Conservation (phyloP, 1,140 invertebrate species). For the Drosophila tsacasi region DNA sequence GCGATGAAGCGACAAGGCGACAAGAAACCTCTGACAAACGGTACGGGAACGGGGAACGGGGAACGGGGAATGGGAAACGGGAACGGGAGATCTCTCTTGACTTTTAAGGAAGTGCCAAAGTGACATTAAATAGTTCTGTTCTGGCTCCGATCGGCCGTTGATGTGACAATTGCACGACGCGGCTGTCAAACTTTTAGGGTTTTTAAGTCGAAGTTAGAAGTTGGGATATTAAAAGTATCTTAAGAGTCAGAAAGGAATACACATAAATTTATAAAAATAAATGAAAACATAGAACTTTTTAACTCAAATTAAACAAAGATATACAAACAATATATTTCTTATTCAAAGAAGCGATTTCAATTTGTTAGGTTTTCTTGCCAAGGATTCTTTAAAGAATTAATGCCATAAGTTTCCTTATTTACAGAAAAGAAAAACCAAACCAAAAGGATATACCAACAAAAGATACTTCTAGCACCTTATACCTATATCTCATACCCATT, state of each 20-base stretch:
- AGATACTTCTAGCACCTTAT: not conserved
- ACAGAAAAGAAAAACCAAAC: not conserved
- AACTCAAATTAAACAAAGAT: not conserved
- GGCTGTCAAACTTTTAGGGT: conserved; percentile 21
- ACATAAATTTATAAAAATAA: too few relatives aligned
- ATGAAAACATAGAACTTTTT: too few relatives aligned
- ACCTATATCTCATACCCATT: not conserved
- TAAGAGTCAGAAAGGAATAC: too few relatives aligned
- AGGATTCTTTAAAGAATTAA: not conserved
- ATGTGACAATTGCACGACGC: conserved; percentile 44
- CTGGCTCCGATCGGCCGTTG: conserved; percentile 46
- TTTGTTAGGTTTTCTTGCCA: not conserved
- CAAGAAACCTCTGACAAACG: conserved; percentile 43
- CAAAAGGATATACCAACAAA: not conserved
- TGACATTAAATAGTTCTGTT: conserved; percentile 82
- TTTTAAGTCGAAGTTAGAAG: not conserved
- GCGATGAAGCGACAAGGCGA: conserved; percentile 50
- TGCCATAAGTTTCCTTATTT: not conserved
- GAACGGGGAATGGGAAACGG: not conserved
- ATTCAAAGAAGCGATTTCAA: not conserved
- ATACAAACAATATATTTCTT: not conserved
- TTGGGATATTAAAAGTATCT: too few relatives aligned
- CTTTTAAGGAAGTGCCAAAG: conserved; percentile 83
- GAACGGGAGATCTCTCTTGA: conserved; percentile 54
- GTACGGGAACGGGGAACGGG: not conserved